A percentile compares a stretch with the other conserved stretches of the same genome.
Conservation (phyloP, 2,888 invertebrate genomes). For the Ochropleura leucogaster region DNA sequence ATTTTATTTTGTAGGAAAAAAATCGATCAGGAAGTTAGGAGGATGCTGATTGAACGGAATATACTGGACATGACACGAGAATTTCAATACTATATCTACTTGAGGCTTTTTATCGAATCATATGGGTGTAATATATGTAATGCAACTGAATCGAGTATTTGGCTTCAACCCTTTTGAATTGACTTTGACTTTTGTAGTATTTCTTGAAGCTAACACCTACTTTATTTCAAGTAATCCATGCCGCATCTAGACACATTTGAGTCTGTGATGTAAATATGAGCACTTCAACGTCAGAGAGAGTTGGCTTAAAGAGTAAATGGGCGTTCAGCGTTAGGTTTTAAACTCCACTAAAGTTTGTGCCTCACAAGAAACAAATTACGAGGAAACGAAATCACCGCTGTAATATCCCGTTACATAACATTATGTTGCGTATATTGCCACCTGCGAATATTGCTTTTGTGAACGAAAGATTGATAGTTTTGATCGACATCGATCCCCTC, state of each 20-base stretch:
- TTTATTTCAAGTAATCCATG: neutral
- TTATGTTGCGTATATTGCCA: conserved; percentile 50
- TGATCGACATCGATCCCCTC: neutral
- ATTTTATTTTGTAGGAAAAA: too few species aligned
- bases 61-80: too few species aligned
- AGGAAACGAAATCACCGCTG: conserved; percentile 81
- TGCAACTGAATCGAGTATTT: too few species aligned
- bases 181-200: too few species aligned
- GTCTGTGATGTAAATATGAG: conserved; percentile 80
- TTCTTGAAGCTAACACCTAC: neutral
- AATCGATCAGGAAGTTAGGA: too few species aligned
- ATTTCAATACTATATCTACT: too few species aligned
- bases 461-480: conserved; percentile 18
- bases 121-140: too few species aligned
- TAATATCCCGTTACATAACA: conserved; percentile 63
- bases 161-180: too few species aligned
- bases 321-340: conserved; percentile 84
- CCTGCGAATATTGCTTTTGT: conserved; percentile 41
- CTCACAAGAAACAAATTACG: conserved; percentile 85
- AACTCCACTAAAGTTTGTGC: conserved; percentile 82
- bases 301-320: conserved; percentile 84
- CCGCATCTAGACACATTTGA: conserved; percentile 55
- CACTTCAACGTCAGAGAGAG: conserved; percentile 77
- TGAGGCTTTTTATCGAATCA: too few species aligned
- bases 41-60: too few species aligned